Base-by-base conservation (phyloP, 2,888 invertebrate genomes). In the Melieria omissa region DNA sequence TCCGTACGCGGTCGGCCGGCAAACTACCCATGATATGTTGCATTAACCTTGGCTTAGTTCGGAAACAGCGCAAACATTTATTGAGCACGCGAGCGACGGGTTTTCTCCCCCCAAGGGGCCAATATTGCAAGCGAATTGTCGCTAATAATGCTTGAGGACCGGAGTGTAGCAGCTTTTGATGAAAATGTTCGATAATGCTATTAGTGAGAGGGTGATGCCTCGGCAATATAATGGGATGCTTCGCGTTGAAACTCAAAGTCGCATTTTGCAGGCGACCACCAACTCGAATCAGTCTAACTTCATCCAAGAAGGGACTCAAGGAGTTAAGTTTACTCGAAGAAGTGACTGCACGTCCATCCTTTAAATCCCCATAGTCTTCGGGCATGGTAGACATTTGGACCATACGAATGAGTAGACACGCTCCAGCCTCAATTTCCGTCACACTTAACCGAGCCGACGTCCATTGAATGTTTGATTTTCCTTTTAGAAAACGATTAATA, bases 21-120 rank as follows among this genome's bases (percentile, higher is more conserved):
- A 73, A 52, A 45, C 52, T 67, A 12, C 62, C 73, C 73, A 76
- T 74, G 12, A 75, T 67, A 66, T 75, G 73, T 62, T 75, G 60
- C 42, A 69, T n/a, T n/a, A 65, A 12, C 42, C 52, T 54, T 16
- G 73, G 71, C 12, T 71, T 74, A 12, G 55, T 44, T 8, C 69
- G 74, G 73, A 73, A 73, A 70, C 72, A 74, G 44, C 42, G 65
- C 3, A 73, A 44, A 57, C 63, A 70, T 65, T 70, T 70, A 5
- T 65, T 74, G 10, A 65, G 16, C 4, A 74, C 61, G 41, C 66
- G 49, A 16, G 49, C 5, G 4, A 60, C 52, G 8, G 44, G 16
- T 44, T 65, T 64, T 45, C 52, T 65, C 1, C 65, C 70, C n/a
- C 65, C 58, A 57, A 46, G 10, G 16, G 61, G 61, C 61, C 61